Evolutionary conservation across 1,140 invertebrate genomes (phyloP).

Genomic region (Drosophila eugracilis): DNA sequence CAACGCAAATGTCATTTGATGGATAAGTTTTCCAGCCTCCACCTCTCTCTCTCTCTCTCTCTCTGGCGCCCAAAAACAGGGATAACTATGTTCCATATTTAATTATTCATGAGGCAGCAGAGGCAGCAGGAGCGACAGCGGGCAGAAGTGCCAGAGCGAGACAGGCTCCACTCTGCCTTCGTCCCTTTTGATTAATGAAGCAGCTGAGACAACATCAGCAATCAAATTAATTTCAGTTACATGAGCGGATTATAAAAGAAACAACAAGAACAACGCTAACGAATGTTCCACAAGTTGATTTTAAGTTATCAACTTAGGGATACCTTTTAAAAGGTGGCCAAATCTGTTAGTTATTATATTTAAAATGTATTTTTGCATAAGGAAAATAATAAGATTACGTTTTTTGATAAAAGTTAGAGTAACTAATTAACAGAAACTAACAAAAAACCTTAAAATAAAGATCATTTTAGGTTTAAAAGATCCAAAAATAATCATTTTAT

Average conservation of each 20-base stretch:
- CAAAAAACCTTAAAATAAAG: too few species aligned
- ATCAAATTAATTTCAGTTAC: constrained; percentile 83
- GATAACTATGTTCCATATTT: constrained; percentile 76
- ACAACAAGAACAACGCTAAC: constrained; percentile 10
- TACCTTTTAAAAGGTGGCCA: not conserved
- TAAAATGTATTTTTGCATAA: too few species aligned
- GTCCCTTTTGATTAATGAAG: constrained; percentile 78
- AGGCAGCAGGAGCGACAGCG: too few species aligned
- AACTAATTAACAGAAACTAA: too few species aligned
- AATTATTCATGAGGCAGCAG: constrained; percentile 75
- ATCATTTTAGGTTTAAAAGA: too few species aligned
- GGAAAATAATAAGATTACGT: too few species aligned
- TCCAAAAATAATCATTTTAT: too few species aligned
- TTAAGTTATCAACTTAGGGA: not conserved
- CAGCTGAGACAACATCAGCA: constrained; percentile 82
- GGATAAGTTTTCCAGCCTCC: constrained; percentile 70
- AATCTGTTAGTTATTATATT: too few species aligned
- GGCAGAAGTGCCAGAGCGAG: constrained; percentile 43
- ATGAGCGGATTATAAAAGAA: constrained; percentile 73
- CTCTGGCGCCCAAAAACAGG: constrained; percentile 28
- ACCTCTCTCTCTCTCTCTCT: too few species aligned
- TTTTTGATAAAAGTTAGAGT: too few species aligned
- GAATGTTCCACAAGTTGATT: not conserved
- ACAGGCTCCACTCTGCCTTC: constrained; percentile 9
- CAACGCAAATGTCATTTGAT: constrained; percentile 80